These are phyloP conservation scores for Lissocephala sabroskyi DNA, from an alignment of 2,888 invertebrate genomes.

Conservation along the genomic window DNA sequence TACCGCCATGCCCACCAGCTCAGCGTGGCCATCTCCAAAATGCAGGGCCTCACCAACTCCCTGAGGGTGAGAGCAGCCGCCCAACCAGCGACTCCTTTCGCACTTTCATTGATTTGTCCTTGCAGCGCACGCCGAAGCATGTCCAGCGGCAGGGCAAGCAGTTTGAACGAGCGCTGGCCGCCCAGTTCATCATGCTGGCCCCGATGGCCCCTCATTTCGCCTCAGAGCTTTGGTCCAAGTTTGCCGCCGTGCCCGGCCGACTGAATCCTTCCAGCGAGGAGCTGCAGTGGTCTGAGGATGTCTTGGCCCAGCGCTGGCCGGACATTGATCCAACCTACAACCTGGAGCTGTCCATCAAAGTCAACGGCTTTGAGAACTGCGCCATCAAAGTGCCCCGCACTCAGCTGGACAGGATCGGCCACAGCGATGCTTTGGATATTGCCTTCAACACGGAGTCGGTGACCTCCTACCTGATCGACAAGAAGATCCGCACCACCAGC, in stretches of 20 bases:
- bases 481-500: conserved; percentile 67
- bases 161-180: conserved; percentile 85
- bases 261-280: conserved; percentile 73
- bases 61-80: conserved; percentile 78
- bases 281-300: conserved; percentile 79
- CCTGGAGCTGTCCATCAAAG: conserved; percentile 79
- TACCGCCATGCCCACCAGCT: conserved; percentile 84
- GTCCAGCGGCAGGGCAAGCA: conserved; percentile 79
- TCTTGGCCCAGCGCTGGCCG: conserved; percentile 86
- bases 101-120: too few relatives aligned
- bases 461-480: conserved; percentile 66
- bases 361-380: conserved; percentile 74
- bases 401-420: conserved; percentile 74
- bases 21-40: conserved; percentile 89
- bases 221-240: conserved; percentile 91
- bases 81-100: too few relatives aligned
- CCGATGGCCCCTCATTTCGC: conserved; percentile 94
- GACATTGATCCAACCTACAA: conserved; percentile 80
- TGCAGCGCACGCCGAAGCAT: conserved; percentile 76
- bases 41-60: conserved; percentile 87
- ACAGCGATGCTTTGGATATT: conserved; percentile 74
- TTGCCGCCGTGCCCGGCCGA: conserved; percentile 78
- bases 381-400: conserved; percentile 74
- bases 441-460: conserved; percentile 73
- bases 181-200: conserved; percentile 86